Evolutionary conservation across 2,888 invertebrate genomes (phyloP), one percentile per base, ranked within the genome.

Genomic region (Dromius quadrimaculatus): DNA sequence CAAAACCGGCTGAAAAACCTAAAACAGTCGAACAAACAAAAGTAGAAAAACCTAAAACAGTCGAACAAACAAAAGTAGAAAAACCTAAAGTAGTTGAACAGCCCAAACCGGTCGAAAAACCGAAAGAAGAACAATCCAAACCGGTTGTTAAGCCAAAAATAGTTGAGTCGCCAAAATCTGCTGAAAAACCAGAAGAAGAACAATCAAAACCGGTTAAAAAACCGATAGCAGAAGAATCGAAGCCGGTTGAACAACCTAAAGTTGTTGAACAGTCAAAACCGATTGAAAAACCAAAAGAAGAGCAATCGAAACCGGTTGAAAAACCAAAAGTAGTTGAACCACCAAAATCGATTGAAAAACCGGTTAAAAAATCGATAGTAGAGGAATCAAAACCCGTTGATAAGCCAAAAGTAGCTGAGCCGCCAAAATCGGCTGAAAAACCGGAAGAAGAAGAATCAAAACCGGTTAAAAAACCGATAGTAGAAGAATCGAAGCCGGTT

Each of bases 241-340:
- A n/a, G n/a, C 11, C 47, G 13, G 41, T 11, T n/a, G 22, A 45
- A 34, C n/a, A 11, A 38, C 22, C 15, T 20, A 71, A 65, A 15
- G 64, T 50, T 47, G 65, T 43, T 36, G 54, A 47, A 22, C 8
- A 28, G 22, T 20, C 47, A 17, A 62, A 28, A 54, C 8, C 41
- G 34, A 20, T 11, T 36, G 54, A 62, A 36, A 38, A 73, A 11
- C 38, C 19, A 17, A 54, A 68, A 45, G n/a, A n/a, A 32, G 50
- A 63, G 34, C 70, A 72, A 47, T 45, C 63, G 38, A 71, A 73
- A 38, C 75, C 74, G 66, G 70, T 61, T 9, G 72, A 50, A 74
- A 72, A 62, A 73, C 62, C 74, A 9, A 77, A 78, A 75, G 74
- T 74, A 54, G 77, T 74, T 64, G 77, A 79, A 72, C 77, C 78